These are phyloP conservation scores for Cyanoderma ruficeps DNA, from an alignment of 2,113 vertebrate genomes.

Conservation along the genomic window DNA sequence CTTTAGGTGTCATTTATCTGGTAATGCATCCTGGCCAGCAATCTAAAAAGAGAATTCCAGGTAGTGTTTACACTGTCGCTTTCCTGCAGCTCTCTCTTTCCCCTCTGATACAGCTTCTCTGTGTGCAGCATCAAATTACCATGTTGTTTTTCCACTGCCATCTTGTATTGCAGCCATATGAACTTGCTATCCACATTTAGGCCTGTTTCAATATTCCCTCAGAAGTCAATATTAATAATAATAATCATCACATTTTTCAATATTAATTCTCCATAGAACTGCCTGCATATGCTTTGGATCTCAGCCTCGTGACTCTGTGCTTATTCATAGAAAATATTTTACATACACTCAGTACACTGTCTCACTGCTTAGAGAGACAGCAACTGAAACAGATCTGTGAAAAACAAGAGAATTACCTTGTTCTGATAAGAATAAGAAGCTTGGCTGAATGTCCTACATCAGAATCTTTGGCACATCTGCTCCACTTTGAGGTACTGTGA, in stretches of 20 bases:
- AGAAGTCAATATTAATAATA: background rate
- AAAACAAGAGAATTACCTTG: background rate
- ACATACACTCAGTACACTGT: background rate
- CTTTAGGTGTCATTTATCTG: background rate
- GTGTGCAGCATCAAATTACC: conserved; percentile 25
- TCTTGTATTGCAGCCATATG: conserved; percentile 7
- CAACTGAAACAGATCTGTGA: background rate
- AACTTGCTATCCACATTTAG: background rate
- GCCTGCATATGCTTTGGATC: background rate
- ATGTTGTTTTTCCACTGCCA: conserved; percentile 6
- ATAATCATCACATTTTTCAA: background rate
- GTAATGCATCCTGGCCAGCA: background rate
- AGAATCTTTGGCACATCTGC: background rate
- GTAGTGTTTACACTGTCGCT: background rate
- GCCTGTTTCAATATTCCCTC: background rate
- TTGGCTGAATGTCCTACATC: background rate
- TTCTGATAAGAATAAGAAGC: background rate
- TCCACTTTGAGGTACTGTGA: background rate
- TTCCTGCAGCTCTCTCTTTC: background rate
- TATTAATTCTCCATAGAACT: background rate
- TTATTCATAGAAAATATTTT: conserved; percentile 40
- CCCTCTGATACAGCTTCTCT: background rate
- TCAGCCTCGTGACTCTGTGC: background rate
- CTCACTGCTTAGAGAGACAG: background rate
- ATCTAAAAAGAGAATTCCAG: conserved; percentile 27